Conservation (phyloP, 2,113 vertebrate genomes). For the Paratilapia polleni region DNA sequence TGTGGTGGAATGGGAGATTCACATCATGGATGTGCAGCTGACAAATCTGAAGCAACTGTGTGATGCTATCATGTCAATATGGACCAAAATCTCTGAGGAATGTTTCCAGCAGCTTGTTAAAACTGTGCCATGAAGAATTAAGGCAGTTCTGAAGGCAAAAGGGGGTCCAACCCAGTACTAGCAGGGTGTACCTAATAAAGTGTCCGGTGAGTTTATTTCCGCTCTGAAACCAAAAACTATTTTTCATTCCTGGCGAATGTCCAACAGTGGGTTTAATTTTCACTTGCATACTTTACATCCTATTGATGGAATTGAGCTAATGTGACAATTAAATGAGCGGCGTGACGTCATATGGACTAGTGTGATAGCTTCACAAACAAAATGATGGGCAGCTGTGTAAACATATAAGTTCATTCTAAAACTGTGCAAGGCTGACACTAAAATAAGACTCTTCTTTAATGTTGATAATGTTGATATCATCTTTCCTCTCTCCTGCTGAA, state of each 20-base stretch:
- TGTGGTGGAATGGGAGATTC: too few species aligned
- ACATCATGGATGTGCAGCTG: too few species aligned
- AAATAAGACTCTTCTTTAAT: too few species aligned
- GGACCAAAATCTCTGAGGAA: too few species aligned
- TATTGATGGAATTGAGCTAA: background rate
- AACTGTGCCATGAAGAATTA: too few species aligned
- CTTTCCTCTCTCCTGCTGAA: background rate
- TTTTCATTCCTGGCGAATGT: background rate
- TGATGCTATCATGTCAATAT: too few species aligned
- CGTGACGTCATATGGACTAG: background rate
- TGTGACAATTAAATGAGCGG: slow-evolving; percentile 29
- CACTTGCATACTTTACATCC: background rate
- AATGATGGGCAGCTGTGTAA: slow-evolving; percentile 19
- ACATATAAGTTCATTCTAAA: background rate
- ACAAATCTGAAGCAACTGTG: too few species aligned
- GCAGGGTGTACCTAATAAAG: too few species aligned
- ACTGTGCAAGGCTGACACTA: background rate
- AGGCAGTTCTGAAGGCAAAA: too few species aligned
- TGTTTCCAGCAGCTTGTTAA: too few species aligned
- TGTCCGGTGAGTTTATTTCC: too few species aligned
- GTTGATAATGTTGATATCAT: background rate
- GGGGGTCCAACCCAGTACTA: too few species aligned
- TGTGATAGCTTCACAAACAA: background rate
- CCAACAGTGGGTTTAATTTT: background rate
- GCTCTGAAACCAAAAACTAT: background rate